Percentiles rank a stretch among this genome's conserved stretches.
These are phyloP conservation scores for Wasmannia auropunctata DNA, from an alignment of 1,140 invertebrate genomes.

Conservation along the genomic window DNA sequence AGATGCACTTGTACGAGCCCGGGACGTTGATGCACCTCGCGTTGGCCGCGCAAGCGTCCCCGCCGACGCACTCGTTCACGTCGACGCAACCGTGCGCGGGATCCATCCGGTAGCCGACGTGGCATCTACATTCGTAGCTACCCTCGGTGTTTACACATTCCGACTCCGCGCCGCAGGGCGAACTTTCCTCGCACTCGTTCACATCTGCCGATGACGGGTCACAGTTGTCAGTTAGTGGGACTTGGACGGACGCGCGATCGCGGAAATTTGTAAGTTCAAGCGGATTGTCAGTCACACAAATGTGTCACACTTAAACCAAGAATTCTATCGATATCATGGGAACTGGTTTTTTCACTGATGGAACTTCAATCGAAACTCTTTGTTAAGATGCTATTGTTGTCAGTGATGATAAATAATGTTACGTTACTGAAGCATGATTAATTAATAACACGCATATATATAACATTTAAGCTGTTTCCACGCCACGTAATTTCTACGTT, in stretches of 20 bases:
- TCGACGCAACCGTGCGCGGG: constrained; percentile 84
- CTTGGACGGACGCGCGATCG: not conserved
- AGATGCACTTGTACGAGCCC: constrained; percentile 91
- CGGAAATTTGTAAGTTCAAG: not conserved
- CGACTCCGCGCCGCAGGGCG: constrained; percentile 86
- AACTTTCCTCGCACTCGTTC: constrained; percentile 86
- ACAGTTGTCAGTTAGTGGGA: constrained; percentile 58
- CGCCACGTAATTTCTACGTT: not conserved
- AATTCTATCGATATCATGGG: not conserved
- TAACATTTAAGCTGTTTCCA: not conserved
- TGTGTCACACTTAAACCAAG: not conserved
- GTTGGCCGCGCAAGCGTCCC: constrained; percentile 89
- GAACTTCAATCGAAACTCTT: not conserved
- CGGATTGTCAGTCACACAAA: not conserved
- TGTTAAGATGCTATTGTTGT: not conserved
- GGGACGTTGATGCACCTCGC: constrained; percentile 91
- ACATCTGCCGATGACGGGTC: constrained; percentile 85
- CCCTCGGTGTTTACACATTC: constrained; percentile 86
- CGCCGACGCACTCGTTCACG: constrained; percentile 85
- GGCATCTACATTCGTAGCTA: constrained; percentile 86
- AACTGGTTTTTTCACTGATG: not conserved
- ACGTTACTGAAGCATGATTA: not conserved
- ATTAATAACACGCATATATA: constrained; percentile 5
- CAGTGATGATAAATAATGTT: not conserved
- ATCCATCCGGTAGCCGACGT: constrained; percentile 83